Base-by-base conservation (phyloP, 2,888 invertebrate genomes). In the Hesperia comma region DNA sequence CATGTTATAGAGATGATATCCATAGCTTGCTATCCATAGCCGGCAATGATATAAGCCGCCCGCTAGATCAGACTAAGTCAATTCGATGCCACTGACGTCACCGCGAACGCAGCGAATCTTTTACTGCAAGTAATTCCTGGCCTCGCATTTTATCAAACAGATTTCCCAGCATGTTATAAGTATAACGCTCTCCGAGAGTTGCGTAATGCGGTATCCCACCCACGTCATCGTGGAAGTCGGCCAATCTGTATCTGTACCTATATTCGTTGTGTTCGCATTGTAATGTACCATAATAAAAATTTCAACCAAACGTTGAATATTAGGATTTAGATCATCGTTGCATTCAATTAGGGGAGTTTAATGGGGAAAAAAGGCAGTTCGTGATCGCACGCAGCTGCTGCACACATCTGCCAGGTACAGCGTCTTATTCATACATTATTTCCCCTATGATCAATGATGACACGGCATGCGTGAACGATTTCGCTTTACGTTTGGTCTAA, bases 341-440 rank as follows among this genome's bases (percentile, higher is more conserved):
- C 41, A 57, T 54, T 58, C 26, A 58, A 64, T 53, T 49, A 63
- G 64, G 64, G 64, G 58, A 56, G 21, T 64, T 14, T n/a, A 26
- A 15, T 33, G 19, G 12, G 43, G 32, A 62, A 51, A 61, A 64
- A 64, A 69, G 60, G 40, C 37, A 61, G 53, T 58, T 53, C 15
- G 58, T 53, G n/a, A 53, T 40, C 43, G 61, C 54, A 49, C 54
- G 70, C 70, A 69, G 76, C 74, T 76, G 72, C 70, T 71, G 70
- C 66, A 71, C 63, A 70, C 75, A 76, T 73, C 71, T 75, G 83
- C 86, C 85, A 75, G 74, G 72, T 74, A 74, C 64, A 57, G 66
- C 58, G 33, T 40, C 68, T 58, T 60, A 43, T 55, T 32, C 40
- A 41, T 43, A 41, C 57, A 6, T 40, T n/a, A n/a, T 15, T 26